Evolutionary conservation across 1,140 invertebrate genomes (phyloP).

Genomic region (Tyrophagus putrescentiae): DNA sequence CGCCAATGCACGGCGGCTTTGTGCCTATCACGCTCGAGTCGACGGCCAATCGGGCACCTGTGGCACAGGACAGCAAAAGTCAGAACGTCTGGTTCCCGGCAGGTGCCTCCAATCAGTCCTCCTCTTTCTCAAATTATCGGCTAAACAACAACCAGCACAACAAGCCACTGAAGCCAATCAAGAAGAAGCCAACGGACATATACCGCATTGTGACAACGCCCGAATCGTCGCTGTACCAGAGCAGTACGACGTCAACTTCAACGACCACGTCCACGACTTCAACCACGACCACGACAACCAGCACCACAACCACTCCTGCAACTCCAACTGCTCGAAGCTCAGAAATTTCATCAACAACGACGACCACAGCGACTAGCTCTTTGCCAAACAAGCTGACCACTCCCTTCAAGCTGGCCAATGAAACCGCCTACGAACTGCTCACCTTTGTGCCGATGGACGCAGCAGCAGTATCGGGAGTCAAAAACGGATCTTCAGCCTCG

Average conservation of each 20-base stretch:
- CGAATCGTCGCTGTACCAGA: neutral
- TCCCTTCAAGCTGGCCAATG: neutral
- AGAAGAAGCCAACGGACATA: neutral
- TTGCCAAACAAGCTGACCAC: no score
- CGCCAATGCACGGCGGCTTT: slow-evolving; percentile 4
- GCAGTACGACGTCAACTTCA: neutral
- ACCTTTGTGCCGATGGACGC: neutral
- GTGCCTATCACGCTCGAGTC: neutral
- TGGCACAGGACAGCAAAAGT: neutral
- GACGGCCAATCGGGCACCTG: neutral
- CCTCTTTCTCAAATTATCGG: neutral
- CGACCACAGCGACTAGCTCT: neutral
- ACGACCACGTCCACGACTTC: neutral
- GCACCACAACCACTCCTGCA: neutral
- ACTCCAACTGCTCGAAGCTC: neutral
- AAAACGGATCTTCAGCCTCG: neutral
- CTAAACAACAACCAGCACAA: neutral
- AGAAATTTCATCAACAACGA: neutral
- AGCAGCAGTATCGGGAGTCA: neutral
- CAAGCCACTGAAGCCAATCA: neutral
- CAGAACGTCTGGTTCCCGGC: slow-evolving; percentile 5
- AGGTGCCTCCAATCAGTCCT: neutral
- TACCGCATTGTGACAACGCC: slow-evolving; percentile 3
- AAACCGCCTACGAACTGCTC: neutral
- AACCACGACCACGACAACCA: neutral